These are phyloP conservation scores for Plagodis pulveraria DNA, from an alignment of 2,888 invertebrate species.

Conservation along the genomic window DNA sequence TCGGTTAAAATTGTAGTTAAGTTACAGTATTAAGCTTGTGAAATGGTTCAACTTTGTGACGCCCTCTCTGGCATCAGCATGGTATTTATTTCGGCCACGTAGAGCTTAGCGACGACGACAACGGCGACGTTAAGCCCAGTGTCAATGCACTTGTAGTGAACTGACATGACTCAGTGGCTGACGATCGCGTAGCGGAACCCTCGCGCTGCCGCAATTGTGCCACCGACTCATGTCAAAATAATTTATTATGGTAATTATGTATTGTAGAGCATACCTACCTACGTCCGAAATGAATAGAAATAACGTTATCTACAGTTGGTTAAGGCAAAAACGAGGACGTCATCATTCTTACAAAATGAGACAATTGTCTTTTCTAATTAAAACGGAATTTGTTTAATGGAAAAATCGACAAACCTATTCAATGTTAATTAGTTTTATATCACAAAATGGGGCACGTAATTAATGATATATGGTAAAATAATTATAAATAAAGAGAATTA, in stretches of 20 bases:
- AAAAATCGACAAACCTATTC: slow-evolving; percentile 4
- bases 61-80: slow-evolving; percentile 24
- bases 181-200: slow-evolving; percentile 49
- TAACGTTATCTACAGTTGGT: slow-evolving; percentile 22
- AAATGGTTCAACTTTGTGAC: neutral
- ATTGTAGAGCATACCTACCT: slow-evolving; percentile 26
- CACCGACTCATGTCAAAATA: slow-evolving; percentile 39
- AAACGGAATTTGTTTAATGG: slow-evolving; percentile 4
- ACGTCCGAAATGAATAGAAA: slow-evolving; percentile 25
- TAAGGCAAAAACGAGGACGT: slow-evolving; percentile 18
- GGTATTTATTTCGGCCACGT: slow-evolving; percentile 44
- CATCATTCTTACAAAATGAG: slow-evolving; percentile 5
- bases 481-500: slow-evolving; percentile 1
- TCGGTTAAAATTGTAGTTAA: neutral
- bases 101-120: slow-evolving; percentile 15
- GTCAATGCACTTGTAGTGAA: slow-evolving; percentile 62
- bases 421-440: slow-evolving; percentile 15
- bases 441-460: slow-evolving; percentile 6
- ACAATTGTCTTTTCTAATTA: slow-evolving; percentile 11
- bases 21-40: too few relatives aligned
- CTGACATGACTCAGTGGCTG: slow-evolving; percentile 53
- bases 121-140: slow-evolving; percentile 40
- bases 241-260: slow-evolving; percentile 38
- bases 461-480: slow-evolving; percentile 11
- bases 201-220: slow-evolving; percentile 44